These are phyloP conservation scores for Dasyprocta punctata DNA, from an alignment of 2,113 vertebrate genomes.

Conservation along the genomic window DNA sequence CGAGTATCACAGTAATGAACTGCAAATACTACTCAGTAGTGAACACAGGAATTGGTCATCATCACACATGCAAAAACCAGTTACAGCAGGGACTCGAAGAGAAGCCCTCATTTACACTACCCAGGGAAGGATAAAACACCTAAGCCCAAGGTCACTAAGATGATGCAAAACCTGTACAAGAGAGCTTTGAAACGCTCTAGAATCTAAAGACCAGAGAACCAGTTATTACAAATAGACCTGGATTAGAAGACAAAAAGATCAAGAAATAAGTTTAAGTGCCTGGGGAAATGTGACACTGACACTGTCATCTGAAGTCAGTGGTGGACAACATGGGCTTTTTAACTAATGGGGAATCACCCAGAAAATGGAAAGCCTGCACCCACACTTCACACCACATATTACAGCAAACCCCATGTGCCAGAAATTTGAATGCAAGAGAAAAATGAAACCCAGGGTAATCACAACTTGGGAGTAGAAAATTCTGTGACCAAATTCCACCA, in stretches of 20 bases:
- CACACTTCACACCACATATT: not conserved
- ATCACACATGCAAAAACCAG: not conserved
- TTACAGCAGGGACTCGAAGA: not conserved
- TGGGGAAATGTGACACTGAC: not conserved
- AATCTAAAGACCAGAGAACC: not conserved
- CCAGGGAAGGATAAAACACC: not conserved
- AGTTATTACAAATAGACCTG: not conserved
- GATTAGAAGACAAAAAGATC: not conserved
- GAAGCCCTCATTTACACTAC: not conserved
- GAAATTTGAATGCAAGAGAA: slow-evolving; percentile 35
- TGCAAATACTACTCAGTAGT: not conserved
- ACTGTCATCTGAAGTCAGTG: not conserved
- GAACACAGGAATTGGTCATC: not conserved
- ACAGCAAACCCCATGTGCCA: not conserved
- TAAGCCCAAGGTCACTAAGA: not conserved
- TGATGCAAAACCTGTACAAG: not conserved
- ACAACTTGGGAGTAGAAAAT: slow-evolving; percentile 5
- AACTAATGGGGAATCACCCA: not conserved
- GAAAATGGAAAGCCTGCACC: slow-evolving; percentile 20
- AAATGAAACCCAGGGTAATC: not conserved
- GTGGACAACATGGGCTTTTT: not conserved
- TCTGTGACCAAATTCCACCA: not conserved
- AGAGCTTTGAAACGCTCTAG: not conserved
- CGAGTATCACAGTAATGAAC: not conserved
- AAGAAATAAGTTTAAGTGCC: slow-evolving; percentile 9